A percentile compares a stretch with the other conserved stretches of the same genome.
Conservation (phyloP, 2,113 vertebrate species). For the Sakesphorus luctuosus region DNA sequence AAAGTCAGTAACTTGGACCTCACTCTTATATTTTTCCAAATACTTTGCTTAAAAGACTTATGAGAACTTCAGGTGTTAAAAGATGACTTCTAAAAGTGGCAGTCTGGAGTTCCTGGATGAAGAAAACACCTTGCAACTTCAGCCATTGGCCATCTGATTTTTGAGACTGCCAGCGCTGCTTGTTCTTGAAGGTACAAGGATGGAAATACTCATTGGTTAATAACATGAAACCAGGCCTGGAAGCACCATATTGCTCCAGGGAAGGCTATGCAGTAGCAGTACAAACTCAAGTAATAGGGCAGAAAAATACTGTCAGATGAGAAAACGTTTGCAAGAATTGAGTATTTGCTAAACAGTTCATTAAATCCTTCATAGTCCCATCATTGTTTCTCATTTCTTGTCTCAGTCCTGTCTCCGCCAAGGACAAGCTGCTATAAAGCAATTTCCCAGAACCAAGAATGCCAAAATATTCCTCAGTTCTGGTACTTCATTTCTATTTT, state of each 20-base stretch:
- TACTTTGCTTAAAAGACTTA: not conserved
- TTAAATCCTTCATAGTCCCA: not conserved
- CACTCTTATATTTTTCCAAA: not conserved
- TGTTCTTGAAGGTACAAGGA: not conserved
- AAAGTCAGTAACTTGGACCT: not conserved
- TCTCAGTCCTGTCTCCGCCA: not conserved
- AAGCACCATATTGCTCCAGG: not conserved
- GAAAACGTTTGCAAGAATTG: constrained; percentile 27
- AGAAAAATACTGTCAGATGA: constrained; percentile 7
- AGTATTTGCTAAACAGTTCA: constrained; percentile 3
- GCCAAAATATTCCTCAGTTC: not conserved
- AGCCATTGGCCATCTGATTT: not conserved
- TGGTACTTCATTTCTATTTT: not conserved
- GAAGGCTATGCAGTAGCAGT: not conserved
- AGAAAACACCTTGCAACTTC: not conserved
- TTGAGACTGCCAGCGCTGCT: not conserved
- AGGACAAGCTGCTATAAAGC: not conserved
- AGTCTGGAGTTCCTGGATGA: not conserved
- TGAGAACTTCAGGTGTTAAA: not conserved
- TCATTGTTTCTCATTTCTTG: not conserved
- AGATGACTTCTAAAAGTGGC: not conserved
- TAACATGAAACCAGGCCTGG: not conserved
- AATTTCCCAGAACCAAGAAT: not conserved
- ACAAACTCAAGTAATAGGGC: constrained; percentile 16
- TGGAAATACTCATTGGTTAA: not conserved